Evolutionary conservation across 2,797 vertebrate species (phyloP), one percentile per base, ranked within the genome.

Genomic region (Pseudochirops corinnae): DNA sequence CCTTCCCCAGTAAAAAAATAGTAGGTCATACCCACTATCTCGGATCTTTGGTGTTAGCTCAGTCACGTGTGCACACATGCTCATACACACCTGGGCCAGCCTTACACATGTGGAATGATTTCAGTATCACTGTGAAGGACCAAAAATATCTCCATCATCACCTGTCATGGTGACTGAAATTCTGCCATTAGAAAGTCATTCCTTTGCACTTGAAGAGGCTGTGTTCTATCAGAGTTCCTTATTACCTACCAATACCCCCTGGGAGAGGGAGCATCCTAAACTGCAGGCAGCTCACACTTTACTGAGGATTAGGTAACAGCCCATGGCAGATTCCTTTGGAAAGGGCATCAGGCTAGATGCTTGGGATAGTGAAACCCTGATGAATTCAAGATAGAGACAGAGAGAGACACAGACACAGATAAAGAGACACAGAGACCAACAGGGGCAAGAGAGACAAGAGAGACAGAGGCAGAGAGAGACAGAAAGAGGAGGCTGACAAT

Each of bases 191-290:
- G 90, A 57, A 55, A 93, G 28, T 26, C 55, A 93, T 24, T 94
- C 57, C 60, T 58, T 92, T 93, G 5, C 82, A n/a, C 90, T 92
- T 94, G 60, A 94, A 94, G 94, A 94, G 39, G 93, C 4, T 58
- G 0, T n/a, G 10, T 50, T 16, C 52, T 95, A 12, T 21, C 52
- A 55, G 50, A 93, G 67, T 87, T 87, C 24, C 39, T 87, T 50
- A 87, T 50, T 87, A 87, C 74, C 74, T 87, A 7, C 74, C 39
- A 67, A 56, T 62, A 28, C 0, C 29, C 29, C 28, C 58, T 90
- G 39, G 50, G 62, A 90, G 94, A 46, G 60, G 24, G 1, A 92
- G 90, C 21, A 46, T 24, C 52, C 57, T 94, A 21, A 87, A 1
- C 16, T 46, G 93, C 55, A 26, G 21, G 57, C 18, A 58, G 16